phyloP scores from a whole-genome alignment of 2,888 invertebrate species.

The Drosophila merina region DNA sequence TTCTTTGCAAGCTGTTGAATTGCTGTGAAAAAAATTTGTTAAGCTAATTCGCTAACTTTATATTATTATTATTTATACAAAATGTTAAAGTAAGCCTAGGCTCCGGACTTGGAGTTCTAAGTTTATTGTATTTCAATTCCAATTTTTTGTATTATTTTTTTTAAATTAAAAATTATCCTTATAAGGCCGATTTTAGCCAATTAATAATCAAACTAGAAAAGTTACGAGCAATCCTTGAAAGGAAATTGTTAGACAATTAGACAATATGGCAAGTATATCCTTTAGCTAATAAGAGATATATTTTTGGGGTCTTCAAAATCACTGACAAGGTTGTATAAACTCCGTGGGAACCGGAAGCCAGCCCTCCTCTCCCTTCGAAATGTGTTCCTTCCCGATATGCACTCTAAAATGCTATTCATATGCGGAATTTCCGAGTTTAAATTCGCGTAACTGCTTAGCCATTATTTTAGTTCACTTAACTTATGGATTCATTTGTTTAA shows the following conservation, averaged over 20 bases:
- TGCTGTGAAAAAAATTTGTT: background rate
- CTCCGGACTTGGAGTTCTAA: background rate
- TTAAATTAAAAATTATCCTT: background rate
- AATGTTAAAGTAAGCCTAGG: background rate
- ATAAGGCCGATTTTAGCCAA: no score
- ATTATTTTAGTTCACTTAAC: slow-evolving; percentile 52
- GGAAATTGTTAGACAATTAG: no score
- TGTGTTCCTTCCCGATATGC: background rate
- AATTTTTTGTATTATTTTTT: background rate
- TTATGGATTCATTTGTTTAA: slow-evolving; percentile 60
- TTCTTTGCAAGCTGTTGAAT: background rate
- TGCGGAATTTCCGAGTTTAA: slow-evolving; percentile 47
- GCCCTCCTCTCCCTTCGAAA: background rate
- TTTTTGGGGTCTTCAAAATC: background rate
- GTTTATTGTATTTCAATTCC: background rate
- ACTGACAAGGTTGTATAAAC: background rate
- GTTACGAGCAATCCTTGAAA: background rate
- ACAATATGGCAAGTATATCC: no score
- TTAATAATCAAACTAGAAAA: no score
- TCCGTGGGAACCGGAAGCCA: background rate
- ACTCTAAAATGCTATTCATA: slow-evolving; percentile 1
- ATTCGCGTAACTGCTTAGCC: slow-evolving; percentile 57
- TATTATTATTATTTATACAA: background rate
- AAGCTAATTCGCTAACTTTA: background rate
- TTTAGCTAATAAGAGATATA: background rate